These are phyloP conservation scores for Leptosomus discolor DNA, from an alignment of 2,113 vertebrate species.

Conservation along the genomic window DNA sequence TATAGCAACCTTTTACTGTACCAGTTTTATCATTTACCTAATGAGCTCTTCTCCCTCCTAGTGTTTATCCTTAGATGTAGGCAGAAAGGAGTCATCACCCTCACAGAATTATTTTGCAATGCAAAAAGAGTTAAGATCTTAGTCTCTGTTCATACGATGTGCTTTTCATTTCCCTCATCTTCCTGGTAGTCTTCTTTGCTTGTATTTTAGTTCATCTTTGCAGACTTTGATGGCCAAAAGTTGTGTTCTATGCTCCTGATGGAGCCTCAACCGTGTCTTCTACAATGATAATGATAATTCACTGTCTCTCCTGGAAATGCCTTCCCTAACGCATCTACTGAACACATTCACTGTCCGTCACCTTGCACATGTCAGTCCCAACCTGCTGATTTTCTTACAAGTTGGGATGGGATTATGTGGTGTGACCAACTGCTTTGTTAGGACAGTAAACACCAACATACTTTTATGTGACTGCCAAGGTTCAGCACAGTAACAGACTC, in stretches of 20 bases:
- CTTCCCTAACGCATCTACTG: not conserved
- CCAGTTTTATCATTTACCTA: not conserved
- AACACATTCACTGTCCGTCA: not conserved
- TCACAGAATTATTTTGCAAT: not conserved
- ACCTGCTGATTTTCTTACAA: not conserved
- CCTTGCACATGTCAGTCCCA: not conserved
- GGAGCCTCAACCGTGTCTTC: not conserved
- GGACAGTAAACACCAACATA: not conserved
- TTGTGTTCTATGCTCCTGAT: not conserved
- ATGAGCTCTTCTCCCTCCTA: not conserved
- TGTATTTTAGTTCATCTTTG: not conserved
- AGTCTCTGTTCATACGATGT: not conserved
- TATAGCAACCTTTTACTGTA: not conserved
- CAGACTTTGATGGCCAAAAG: not conserved
- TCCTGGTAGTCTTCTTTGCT: not conserved
- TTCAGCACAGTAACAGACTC: not conserved
- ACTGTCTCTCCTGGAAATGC: not conserved
- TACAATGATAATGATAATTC: not conserved
- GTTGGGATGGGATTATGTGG: not conserved
- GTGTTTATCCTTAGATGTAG: conserved; percentile 10
- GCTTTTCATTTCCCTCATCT: not conserved
- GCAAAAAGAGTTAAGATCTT: not conserved
- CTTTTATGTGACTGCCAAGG: not conserved
- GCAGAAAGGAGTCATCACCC: not conserved
- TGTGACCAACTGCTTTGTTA: not conserved